Evolutionary conservation across 2,888 invertebrate species (phyloP), one percentile per base, ranked within the genome.

Genomic region (Aethes cnicana): DNA sequence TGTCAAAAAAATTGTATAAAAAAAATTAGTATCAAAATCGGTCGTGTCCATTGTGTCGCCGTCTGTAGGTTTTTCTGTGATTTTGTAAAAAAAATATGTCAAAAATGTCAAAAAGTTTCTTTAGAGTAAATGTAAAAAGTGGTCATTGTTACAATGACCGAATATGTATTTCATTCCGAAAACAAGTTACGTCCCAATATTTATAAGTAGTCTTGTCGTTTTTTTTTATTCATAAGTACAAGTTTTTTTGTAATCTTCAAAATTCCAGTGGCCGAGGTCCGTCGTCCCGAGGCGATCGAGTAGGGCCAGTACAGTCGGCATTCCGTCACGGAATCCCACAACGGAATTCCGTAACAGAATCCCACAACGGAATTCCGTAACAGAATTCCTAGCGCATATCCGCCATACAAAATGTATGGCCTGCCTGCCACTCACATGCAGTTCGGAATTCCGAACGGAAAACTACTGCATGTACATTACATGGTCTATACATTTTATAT

Each of bases 41-140:
- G 64, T 72, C 69, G 70, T 64, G 68, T 55, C 56, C 56, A 56
- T 54, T 57, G 55, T 67, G 61, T 70, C 68, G 60, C 68, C 64
- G 64, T 47, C 46, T 46, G 47, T 42, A 39, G 16, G 46, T 33
- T 47, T 43, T 53, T 52, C 50, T 57, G 52, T 53, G 11, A 5
- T 54, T 55, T 57, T 47, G 37, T 42, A 30, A 30, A 32, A 47
- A 39, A 33, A 8, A 37, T 9, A n/a, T n/a, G n/a, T n/a, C n/a
- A n/a, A 18, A 39, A 26, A 36, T 12, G 4, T 17, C 14, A 36
- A 36, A 21, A 42, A 44, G 11, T 25, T 17, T 17, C 8, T 16
- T 30, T 30, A 12, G 9, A 28, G 18, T 43, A n/a, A n/a, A n/a
- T n/a, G n/a, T n/a, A n/a, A n/a, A n/a, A n/a, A n/a, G n/a, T n/a